Base-by-base conservation (phyloP, 30 jellyfish, hydroid and myxozoan species). In the Aurelia sp. region DNA sequence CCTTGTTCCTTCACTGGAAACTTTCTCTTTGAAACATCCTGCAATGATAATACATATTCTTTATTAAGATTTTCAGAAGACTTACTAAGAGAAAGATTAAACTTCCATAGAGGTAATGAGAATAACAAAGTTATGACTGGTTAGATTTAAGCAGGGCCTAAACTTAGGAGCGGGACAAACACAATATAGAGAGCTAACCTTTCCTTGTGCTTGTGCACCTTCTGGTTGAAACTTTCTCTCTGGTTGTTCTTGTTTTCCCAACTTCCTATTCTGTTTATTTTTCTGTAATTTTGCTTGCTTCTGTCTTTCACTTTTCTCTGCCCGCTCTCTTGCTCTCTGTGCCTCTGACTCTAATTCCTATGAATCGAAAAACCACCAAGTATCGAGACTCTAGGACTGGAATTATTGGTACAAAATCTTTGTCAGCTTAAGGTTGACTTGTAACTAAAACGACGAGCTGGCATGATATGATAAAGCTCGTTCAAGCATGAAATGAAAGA, bases 271-370 rank as follows among this genome's bases (percentile, higher is more conserved):
- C 76, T 50, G 82, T 27, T 78, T 66, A 35, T 86, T 75, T 66
- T 76, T 74, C 64, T 47, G 80, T 64, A 66, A 41, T 44, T 74
- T 74, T 35, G 86, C 85, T 52, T 75, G 85, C 50, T 74, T 86
- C 37, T 73, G 80, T 31, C 52, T 61, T 62, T 74, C 95, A 21
- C 66, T 65, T 52, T 40, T 86, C 40, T 18, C 40, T 66, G 62
- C 75, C 62, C 68, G 52, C 76, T 65, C 89, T 18, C 71, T 79
- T 30, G 53, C 81, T 66, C 64, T 86, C 40, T 33, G 84, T n/a
- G 86, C 80, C 18, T 69, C 85, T 6, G 31, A 20, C 51, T 69
- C 85, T 3, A 69, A 76, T 18, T 53, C 91, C 91, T 82, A 5
- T 2, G 52, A 8, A 73, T 11, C 8, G n/a, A 73, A 52, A n/a